A percentile compares a stretch with the other conserved stretches of the same genome.
Conservation (phyloP, 2,888 invertebrate genomes). For the Oxycera nigricornis region DNA sequence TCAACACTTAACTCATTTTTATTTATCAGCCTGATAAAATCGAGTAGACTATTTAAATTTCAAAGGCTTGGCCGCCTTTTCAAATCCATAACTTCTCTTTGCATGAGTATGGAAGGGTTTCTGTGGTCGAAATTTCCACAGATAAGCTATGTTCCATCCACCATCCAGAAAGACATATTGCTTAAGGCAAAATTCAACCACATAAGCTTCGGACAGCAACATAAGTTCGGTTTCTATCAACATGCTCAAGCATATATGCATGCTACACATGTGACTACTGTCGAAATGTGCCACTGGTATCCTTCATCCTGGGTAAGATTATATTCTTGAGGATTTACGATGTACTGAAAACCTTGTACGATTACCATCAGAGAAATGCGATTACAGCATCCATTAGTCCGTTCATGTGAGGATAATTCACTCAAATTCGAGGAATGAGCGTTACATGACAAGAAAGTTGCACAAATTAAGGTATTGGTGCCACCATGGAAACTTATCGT, state of each 20-base stretch:
- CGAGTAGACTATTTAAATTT: not conserved
- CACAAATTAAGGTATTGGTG: conserved; percentile 8
- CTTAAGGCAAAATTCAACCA: not conserved
- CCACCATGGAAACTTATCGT: not conserved
- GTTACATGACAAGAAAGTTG: conserved; percentile 7
- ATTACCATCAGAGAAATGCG: conserved; percentile 38
- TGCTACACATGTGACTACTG: not conserved
- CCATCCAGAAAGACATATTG: not conserved
- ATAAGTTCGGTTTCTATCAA: not conserved
- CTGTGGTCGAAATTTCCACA: not conserved
- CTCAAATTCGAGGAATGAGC: conserved; percentile 13
- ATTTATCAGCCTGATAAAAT: not conserved
- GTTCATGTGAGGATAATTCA: conserved; percentile 43
- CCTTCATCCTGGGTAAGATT: not conserved
- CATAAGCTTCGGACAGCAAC: not conserved
- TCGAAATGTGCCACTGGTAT: not conserved
- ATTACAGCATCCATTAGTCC: conserved; percentile 43
- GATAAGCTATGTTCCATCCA: not conserved
- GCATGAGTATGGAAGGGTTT: not conserved
- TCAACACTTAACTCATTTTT: not conserved
- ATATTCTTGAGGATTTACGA: conserved; percentile 41
- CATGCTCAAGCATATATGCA: not conserved
- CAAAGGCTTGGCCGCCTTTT: not conserved
- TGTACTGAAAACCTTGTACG: conserved; percentile 39
- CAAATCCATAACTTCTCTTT: not conserved